Evolutionary conservation across 2,888 invertebrate species (phyloP), one percentile per base, ranked within the genome.

Genomic region (Geophilus truncorum): DNA sequence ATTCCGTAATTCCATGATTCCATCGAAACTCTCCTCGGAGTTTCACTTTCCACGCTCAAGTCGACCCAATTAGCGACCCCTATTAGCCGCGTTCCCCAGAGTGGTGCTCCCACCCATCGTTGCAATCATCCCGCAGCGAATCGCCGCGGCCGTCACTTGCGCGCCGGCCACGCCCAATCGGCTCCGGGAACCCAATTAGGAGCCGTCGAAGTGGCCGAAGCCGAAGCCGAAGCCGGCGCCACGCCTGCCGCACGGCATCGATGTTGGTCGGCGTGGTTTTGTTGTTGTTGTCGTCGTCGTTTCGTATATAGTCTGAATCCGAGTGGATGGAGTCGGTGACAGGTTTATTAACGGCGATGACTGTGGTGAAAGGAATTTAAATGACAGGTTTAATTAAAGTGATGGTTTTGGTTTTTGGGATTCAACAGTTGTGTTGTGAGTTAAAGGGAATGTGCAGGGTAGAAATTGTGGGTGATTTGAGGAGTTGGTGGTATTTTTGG

Each of bases 81-180:
- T 57, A 57, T 57, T 57, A 57, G 57, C 57, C 57, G n/a, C 9
- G 57, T n/a, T 57, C 57, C 57, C 57, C n/a, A 57, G 57, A 57
- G 57, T 57, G 57, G 57, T 57, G 57, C 57, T 57, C 57, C 57
- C 57, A 57, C 57, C 57, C 57, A 21, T 18, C 57, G 18, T 9
- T n/a, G 57, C 57, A 57, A 57, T 57, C 57, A 57, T 57, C 57
- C 57, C 57, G 57, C 57, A 57, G 57, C 57, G 57, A 57, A 57
- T 57, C 18, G 57, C 15, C 18, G 57, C 15, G 57, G 57, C 57
- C 57, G 57, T 57, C 57, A 57, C 57, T 57, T 57, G 57, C 15
- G 57, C 57, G 57, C 57, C 57, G 57, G 18, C 57, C 57, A 18
- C 57, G 57, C 57, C 57, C 57, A 57, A 18, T 57, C 57, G 18